Evolutionary conservation across 1,140 invertebrate genomes (phyloP).

Genomic region (Drosophila trapezifrons): DNA sequence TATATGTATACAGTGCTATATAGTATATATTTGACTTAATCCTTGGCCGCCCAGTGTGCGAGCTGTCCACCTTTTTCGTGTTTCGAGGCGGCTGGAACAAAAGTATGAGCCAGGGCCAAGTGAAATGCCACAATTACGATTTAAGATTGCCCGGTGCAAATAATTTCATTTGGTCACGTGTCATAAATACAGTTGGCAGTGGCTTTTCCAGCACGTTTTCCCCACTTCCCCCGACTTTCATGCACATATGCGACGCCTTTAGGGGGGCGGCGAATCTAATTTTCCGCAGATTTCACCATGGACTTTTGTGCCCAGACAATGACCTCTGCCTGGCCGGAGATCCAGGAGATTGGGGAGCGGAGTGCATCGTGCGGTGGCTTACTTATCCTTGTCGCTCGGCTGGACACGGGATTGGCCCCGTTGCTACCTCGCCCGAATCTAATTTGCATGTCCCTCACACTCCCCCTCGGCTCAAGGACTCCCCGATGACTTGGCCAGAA

Average conservation of each 20-base stretch:
- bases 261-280: slow-evolving; percentile 59
- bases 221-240: slow-evolving; percentile 25
- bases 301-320: slow-evolving; percentile 44
- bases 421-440: slow-evolving; percentile 51
- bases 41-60: slow-evolving; percentile 27
- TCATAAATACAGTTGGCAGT: slow-evolving; percentile 49
- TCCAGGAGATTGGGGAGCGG: slow-evolving; percentile 5
- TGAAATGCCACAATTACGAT: slow-evolving; percentile 46
- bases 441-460: slow-evolving; percentile 55
- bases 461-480: slow-evolving; percentile 31
- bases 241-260: slow-evolving; percentile 26
- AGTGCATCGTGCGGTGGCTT: slow-evolving; percentile 35
- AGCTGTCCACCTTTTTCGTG: slow-evolving; percentile 72
- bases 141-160: slow-evolving; percentile 38
- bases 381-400: slow-evolving; percentile 60
- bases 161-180: slow-evolving; percentile 52
- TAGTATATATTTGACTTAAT: slow-evolving; percentile 27
- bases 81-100: slow-evolving; percentile 19
- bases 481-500: slow-evolving; percentile 37
- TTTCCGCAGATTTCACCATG: slow-evolving; percentile 71
- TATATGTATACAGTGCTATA: slow-evolving; percentile 6
- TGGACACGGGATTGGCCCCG: slow-evolving; percentile 45
- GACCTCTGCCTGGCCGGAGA: slow-evolving; percentile 22
- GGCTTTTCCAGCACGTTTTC: slow-evolving; percentile 35
- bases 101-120: slow-evolving; percentile 15